These are phyloP conservation scores for Rhegmatorhina hoffmannsi DNA, from an alignment of 2,113 vertebrate species.

Conservation along the genomic window DNA sequence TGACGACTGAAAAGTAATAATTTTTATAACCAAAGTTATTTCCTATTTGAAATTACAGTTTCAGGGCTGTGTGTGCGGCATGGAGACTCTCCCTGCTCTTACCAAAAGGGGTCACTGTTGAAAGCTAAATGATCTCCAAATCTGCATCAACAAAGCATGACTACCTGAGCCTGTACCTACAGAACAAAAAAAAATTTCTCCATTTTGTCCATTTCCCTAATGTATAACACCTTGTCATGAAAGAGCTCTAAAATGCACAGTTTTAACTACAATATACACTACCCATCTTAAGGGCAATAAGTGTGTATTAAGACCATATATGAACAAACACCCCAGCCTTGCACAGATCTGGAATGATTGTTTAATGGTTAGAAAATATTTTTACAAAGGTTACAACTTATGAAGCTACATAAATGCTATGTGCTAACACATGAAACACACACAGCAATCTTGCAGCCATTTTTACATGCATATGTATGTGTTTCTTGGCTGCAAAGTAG, in stretches of 20 bases:
- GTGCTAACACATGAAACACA: background rate
- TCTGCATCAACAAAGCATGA: background rate
- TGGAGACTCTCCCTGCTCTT: accelerated
- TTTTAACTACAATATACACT: background rate
- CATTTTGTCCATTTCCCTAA: background rate
- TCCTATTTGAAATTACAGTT: background rate
- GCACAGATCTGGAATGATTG: background rate
- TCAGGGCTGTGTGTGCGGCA: accelerated
- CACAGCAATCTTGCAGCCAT: background rate
- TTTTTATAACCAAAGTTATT: background rate
- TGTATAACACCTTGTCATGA: background rate
- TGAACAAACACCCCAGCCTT: background rate
- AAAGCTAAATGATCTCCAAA: constrained; percentile 15
- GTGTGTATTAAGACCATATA: background rate
- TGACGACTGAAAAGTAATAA: background rate
- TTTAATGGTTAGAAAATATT: background rate
- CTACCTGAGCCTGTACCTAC: background rate
- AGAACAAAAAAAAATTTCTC: background rate
- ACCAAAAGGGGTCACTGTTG: constrained; percentile 59
- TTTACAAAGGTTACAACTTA: background rate
- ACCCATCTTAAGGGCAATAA: background rate
- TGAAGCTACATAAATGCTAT: background rate
- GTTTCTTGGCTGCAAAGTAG: background rate
- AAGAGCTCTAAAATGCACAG: background rate
- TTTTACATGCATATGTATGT: background rate